Evolutionary conservation across 2,113 vertebrate genomes (phyloP).

Genomic region (Microcebus lehilahytsara): DNA sequence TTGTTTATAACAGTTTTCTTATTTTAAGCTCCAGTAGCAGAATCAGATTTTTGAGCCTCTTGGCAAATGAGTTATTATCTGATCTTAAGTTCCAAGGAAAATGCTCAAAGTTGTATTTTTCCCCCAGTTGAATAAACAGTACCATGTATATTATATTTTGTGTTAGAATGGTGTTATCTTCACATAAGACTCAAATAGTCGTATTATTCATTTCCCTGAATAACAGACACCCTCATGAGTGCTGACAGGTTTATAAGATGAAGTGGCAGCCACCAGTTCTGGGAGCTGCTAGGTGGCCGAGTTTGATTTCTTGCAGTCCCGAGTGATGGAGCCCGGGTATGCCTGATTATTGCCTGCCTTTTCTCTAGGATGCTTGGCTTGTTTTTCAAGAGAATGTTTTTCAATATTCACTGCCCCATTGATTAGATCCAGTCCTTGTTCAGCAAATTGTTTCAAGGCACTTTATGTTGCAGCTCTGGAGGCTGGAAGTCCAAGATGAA

Average conservation of each 20-base stretch:
- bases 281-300: constrained; percentile 92
- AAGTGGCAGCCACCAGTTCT: constrained; percentile 90
- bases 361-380: constrained; percentile 94
- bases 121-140: constrained; percentile 90
- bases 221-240: constrained; percentile 98
- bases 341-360: constrained; percentile 97
- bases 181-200: constrained; percentile 97
- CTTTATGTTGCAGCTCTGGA: constrained; percentile 91
- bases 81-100: constrained; percentile 85
- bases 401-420: constrained; percentile 92
- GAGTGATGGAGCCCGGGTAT: constrained; percentile 97
- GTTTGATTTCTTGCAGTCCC: constrained; percentile 99
- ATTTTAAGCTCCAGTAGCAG: constrained; percentile 89
- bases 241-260: constrained; percentile 98
- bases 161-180: constrained; percentile 97
- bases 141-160: constrained; percentile 91
- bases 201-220: constrained; percentile 93
- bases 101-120: constrained; percentile 85
- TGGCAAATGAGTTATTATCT: constrained; percentile 86
- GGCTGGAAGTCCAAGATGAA: no score
- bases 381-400: constrained; percentile 87
- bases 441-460: constrained; percentile 99
- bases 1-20: constrained; percentile 76
- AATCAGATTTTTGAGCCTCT: constrained; percentile 91
- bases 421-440: constrained; percentile 97